These are phyloP conservation scores for Ditylenchus dipsaci DNA, from an alignment of 1,140 invertebrate genomes.

Conservation along the genomic window DNA sequence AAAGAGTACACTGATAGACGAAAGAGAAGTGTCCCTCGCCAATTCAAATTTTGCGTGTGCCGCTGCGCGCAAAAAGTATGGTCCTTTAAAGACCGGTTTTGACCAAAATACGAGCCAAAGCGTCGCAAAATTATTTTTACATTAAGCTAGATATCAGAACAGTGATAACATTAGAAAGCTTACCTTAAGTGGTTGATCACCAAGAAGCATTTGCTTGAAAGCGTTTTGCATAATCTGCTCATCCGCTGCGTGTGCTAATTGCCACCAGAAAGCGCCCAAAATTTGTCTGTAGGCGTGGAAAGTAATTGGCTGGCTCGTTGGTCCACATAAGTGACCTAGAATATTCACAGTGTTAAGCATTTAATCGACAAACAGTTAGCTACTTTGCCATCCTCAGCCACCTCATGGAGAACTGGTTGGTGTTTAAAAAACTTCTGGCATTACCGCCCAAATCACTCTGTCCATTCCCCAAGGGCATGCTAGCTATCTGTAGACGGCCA, in stretches of 20 bases:
- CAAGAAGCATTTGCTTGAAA: conserved; percentile 36
- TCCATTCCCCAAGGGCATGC: conserved; percentile 27
- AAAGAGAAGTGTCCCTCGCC: no score
- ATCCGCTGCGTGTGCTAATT: conserved; percentile 42
- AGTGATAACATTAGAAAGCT: not conserved
- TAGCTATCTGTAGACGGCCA: conserved; percentile 59
- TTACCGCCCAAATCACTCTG: not conserved
- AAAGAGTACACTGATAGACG: no score
- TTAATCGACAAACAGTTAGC: no score
- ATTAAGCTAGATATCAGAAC: no score
- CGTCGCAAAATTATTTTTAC: no score
- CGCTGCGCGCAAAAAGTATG: no score
- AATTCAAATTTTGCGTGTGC: no score
- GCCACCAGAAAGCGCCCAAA: conserved; percentile 45
- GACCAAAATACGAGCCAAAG: no score
- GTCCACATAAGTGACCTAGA: conserved; percentile 47
- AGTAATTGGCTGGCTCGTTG: conserved; percentile 38
- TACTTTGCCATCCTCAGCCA: conserved; percentile 50
- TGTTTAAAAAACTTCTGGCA: not conserved
- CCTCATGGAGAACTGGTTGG: conserved; percentile 35
- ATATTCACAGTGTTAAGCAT: no score
- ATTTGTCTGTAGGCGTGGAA: conserved; percentile 29
- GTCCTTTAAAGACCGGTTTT: no score
- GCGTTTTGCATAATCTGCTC: conserved; percentile 45
- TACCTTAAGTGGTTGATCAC: conserved; percentile 35